Base-by-base conservation (phyloP, 1,140 invertebrate genomes). In the Propsilocerus akamusi region DNA sequence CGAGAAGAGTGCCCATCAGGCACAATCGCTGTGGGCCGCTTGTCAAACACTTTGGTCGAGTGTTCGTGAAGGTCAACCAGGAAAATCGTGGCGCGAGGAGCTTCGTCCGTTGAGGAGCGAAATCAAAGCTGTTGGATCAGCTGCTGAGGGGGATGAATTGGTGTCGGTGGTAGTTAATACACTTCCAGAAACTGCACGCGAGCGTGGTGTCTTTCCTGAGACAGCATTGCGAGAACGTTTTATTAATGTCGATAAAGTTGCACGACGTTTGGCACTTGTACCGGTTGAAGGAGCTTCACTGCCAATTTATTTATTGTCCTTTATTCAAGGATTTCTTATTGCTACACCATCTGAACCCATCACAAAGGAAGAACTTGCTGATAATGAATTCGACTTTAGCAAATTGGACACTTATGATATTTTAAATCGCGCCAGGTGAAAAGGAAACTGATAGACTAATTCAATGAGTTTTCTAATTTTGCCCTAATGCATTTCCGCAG, bases 11-110 rank as follows among this genome's bases (percentile, higher is more conserved):
- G 80, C 82, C 0, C 77, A 81, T 50, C 77, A 86, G 54, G 81
- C 88, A 4, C 89, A 94, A 63, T 75, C 86, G 26, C 72, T 96
- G 53, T 97, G 93, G 94, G 76, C 87, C 50, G 85, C 92, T 8
- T 93, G 87, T 61, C 86, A 94, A 59, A 77, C 86, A 14, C 68
- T 97, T 25, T 74, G 83, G 56, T 71, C 80, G 41, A 79, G 83
- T 5, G 75, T 95, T n/a, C 76, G 80, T 55, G 64, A 69, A 25
- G 74, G 69, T 47, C 71, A 71, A 50, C 69, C 69, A 8, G 73
- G 70, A 47, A 55, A 68, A 49, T 63, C 61, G 53, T 68, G 65
- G 61, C 72, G 57, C 63, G 74, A 60, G 58, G 74, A 75, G 60
- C 62, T 86, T 49, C 77, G 75, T 53, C 87, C 87, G 4, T 66